Evolutionary conservation across 2,888 invertebrate genomes (phyloP), one percentile per base, ranked within the genome.

Genomic region (Phytoseiulus persimilis): DNA sequence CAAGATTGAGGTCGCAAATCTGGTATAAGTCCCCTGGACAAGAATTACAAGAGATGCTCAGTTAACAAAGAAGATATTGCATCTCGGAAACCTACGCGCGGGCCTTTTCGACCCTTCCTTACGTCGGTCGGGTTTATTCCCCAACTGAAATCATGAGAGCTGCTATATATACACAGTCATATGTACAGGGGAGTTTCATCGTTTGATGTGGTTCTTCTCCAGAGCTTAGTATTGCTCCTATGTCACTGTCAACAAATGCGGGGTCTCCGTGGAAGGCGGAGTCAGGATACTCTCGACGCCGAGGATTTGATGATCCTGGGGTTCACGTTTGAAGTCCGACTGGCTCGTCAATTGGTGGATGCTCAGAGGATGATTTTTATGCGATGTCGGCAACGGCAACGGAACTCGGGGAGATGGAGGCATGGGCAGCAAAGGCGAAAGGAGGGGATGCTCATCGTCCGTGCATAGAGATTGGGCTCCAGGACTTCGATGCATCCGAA

Each of bases 401-500:
- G 46, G 83, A 83, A 90, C 23, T 83, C 90, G 83, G 90, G 90
- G 83, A 89, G 90, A 23, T 83, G 90, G 65, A 83, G 89, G 89
- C 90, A 90, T 18, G 90, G 89, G 33, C 65, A 89, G 46, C 89
- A 89, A 90, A 89, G 83, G 39, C 89, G 90, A 46, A 90, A 90
- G 39, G 87, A 90, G 90, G 90, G 90, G 83, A 90, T 87, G 65
- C 90, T 89, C 32, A 91, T 90, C 89, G 90, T 90, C 32, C 90
- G 89, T 89, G 91, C 91, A 32, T 89, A 83, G 65, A 90, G 90
- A 83, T 83, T 90, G 83, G 65, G 90, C 89, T 89, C 90, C 90
- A 90, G 91, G 90, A 89, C 87, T 87, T 33, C 39, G 87, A 32
- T 87, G 92, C 92, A 91, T 92, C 92, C 33, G 92, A 92, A 90